These are phyloP conservation scores for Eilema sororculum DNA, from an alignment of 2,888 invertebrate genomes.

Conservation along the genomic window DNA sequence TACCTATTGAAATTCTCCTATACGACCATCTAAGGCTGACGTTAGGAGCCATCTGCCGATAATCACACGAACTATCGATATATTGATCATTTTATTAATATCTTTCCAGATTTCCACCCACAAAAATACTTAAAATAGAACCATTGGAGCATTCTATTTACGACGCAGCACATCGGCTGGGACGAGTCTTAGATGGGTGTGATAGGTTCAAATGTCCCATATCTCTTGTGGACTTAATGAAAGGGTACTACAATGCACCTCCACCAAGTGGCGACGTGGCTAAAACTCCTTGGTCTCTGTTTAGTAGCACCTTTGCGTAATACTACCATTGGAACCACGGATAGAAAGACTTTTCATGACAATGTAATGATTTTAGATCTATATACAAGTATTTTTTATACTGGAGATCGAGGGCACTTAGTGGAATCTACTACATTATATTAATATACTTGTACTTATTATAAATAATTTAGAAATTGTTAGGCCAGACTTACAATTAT, in stretches of 20 bases:
- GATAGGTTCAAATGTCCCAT: slow-evolving; percentile 87
- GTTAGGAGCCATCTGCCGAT: no score
- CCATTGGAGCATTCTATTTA: slow-evolving; percentile 88
- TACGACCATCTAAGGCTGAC: no score
- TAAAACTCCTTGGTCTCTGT: slow-evolving; percentile 20
- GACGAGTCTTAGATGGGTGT: slow-evolving; percentile 77
- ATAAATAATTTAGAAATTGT: no score
- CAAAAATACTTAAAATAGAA: slow-evolving; percentile 86
- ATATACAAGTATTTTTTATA: no score
- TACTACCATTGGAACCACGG: no score
- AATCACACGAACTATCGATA: no score
- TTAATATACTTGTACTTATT: no score
- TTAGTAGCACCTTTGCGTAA: slow-evolving; percentile 22
- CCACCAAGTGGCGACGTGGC: slow-evolving; percentile 43
- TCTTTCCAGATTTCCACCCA: slow-evolving; percentile 87
- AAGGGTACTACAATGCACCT: slow-evolving; percentile 84
- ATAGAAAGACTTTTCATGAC: background rate
- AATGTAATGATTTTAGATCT: background rate
- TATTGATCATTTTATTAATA: background rate
- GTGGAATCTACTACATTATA: no score
- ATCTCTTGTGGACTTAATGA: slow-evolving; percentile 89
- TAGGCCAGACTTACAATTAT: no score
- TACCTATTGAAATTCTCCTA: no score
- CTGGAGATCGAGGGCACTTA: no score
- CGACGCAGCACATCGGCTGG: slow-evolving; percentile 85